Base-by-base conservation (phyloP, 1,140 invertebrate species). In the Riptortus pedestris region DNA sequence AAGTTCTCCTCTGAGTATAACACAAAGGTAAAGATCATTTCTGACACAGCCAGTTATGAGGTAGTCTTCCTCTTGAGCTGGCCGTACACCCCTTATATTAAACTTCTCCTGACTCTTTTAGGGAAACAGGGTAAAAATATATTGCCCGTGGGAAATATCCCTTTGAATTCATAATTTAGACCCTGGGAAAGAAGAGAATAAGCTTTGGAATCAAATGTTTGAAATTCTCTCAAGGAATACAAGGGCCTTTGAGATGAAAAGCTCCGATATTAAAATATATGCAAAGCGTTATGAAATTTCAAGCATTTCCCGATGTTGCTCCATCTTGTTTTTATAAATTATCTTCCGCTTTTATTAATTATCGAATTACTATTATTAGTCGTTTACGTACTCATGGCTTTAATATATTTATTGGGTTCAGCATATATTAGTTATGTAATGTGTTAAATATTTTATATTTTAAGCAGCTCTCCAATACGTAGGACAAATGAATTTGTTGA, bases 81-180 rank as follows among this genome's bases (percentile, higher is more conserved):
- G 14, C 31, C 20, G n/a, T 20, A 55, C 51, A 55, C 24, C 51
- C 26, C 26, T 55, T 55, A 55, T 55, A 55, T 55, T 55, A 55
- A 55, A 55, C 18, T 55, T 55, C 24, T 24, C n/a, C 51, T 26
- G 20, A 55, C 51, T 55, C 51, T 55, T 55, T 55, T 55, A 55
- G 51, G 51, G 51, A 55, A 55, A 55, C 51, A 55, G 51, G 51
- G 51, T 55, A 55, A 55, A 55, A 55, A 55, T 55, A 55, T 55
- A 55, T 55, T 55, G 51, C 51, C 51, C 51, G 51, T 55, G 51
- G 51, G 51, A 55, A 55, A 55, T 55, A 24, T 55, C 51, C 24
- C 51, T 55, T 55, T 55, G 51, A 55, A 55, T 55, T 55, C 51
- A 24, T 55, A 55, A 55, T 55, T 55, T 55, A 55, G 51, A 55